These are phyloP conservation scores for Xanthorhoe designata DNA, from an alignment of 2,888 invertebrate genomes.

Conservation along the genomic window DNA sequence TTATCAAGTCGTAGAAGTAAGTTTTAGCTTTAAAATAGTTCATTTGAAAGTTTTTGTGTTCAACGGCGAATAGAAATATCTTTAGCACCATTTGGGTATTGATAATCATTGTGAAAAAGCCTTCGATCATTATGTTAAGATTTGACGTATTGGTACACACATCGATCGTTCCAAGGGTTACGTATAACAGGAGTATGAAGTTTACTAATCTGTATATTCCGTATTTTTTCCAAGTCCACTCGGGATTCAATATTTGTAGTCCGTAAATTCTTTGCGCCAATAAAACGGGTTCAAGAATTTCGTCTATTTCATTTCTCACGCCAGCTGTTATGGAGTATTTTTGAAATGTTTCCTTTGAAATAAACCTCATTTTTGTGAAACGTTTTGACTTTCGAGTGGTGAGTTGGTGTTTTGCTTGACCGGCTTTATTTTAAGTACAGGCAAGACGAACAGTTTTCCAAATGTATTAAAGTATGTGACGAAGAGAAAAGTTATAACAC, in stretches of 20 bases:
- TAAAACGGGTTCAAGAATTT: slow-evolving; percentile 52
- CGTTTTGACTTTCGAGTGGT: slow-evolving; percentile 29
- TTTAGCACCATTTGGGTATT: slow-evolving; percentile 53
- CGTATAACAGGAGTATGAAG: slow-evolving; percentile 49
- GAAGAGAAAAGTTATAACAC: not conserved
- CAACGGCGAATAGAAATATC: slow-evolving; percentile 53
- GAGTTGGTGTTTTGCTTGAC: slow-evolving; percentile 29
- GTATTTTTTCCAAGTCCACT: slow-evolving; percentile 62
- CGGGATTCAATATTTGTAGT: slow-evolving; percentile 62
- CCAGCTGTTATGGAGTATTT: slow-evolving; percentile 61
- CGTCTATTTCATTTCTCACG: slow-evolving; percentile 58
- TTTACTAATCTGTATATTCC: slow-evolving; percentile 51
- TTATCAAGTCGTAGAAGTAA: slow-evolving; percentile 52
- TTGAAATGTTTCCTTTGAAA: slow-evolving; percentile 40
- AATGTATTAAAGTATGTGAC: not conserved
- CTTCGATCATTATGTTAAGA: slow-evolving; percentile 57
- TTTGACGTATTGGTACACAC: slow-evolving; percentile 53
- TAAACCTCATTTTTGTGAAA: slow-evolving; percentile 38
- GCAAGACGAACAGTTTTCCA: slow-evolving; percentile 12
- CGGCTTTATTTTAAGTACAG: slow-evolving; percentile 39
- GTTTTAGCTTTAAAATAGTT: slow-evolving; percentile 61
- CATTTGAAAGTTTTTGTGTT: slow-evolving; percentile 51
- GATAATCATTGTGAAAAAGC: slow-evolving; percentile 60
- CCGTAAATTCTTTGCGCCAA: slow-evolving; percentile 61
- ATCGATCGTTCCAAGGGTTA: slow-evolving; percentile 62